Evolutionary conservation across 2,113 vertebrate genomes (phyloP), one percentile per base, ranked within the genome.

Genomic region (Tupaia tana): DNA sequence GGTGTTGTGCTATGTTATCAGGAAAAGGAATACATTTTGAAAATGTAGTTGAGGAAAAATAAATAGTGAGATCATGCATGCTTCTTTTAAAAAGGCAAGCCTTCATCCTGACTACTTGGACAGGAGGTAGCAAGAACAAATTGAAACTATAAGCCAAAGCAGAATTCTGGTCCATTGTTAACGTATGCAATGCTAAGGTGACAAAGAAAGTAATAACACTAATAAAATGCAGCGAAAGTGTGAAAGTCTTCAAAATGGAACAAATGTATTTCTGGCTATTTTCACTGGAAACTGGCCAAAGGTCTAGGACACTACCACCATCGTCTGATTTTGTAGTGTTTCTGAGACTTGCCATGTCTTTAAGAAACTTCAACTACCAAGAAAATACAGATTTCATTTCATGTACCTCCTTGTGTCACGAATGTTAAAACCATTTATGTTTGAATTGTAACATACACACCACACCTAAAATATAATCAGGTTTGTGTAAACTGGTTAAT

Each of bases 401-500:
- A 79, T 10, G n/a, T 67, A 7, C 27, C 27, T 70, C 25, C 89
- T 75, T 86, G 0, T 59, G 22, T 3, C 83, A 86, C 24, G 34
- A 87, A 25, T 27, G 1, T 84, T 83, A 85, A 69, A 78, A 85
- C 73, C n/a, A 59, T 84, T 86, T 67, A 29, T 1, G 71, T 29
- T 11, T 93, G 27, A n/a, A 52, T 9, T 52, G 12, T 56, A 10
- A 3, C 61, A 52, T 16, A 85, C 61, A 64, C 25, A 56, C n/a
- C 29, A 3, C 11, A 92, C 19, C n/a, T 84, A 64, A 92, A 93
- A 84, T 64, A 19, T 7, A n/a, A 19, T 75, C 61, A 34, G 4
- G 22, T 71, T 22, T 92, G 58, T 9, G 11, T 82, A 79, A 90
- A 86, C 9, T 43, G 10, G 22, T 27, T 15, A 94, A 93, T 89